These are phyloP conservation scores for Bombus superbus DNA, from an alignment of 1,140 invertebrate species.

Conservation along the genomic window DNA sequence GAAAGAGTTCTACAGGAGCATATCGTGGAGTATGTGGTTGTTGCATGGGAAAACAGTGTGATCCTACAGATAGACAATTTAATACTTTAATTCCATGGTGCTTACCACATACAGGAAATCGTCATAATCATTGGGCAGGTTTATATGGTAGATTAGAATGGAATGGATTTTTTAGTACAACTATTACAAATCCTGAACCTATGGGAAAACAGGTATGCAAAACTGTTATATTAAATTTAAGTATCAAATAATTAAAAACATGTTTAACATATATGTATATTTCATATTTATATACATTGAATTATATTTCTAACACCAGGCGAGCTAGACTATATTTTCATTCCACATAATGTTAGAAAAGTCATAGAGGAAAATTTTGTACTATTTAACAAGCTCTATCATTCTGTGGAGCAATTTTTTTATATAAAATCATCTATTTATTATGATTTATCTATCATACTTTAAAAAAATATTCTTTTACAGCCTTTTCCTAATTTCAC, in stretches of 20 bases:
- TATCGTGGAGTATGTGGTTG: conserved; percentile 92
- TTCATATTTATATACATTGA: too few relatives aligned
- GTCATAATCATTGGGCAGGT: conserved; percentile 93
- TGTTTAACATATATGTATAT: not conserved
- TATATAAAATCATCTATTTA: too few relatives aligned
- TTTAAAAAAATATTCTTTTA: too few relatives aligned
- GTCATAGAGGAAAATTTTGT: too few relatives aligned
- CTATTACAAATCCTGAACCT: conserved; percentile 94
- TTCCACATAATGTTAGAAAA: too few relatives aligned
- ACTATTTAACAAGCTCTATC: not conserved
- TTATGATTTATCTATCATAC: too few relatives aligned
- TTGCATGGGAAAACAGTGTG: conserved; percentile 86
- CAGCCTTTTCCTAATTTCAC: too few relatives aligned
- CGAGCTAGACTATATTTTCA: too few relatives aligned
- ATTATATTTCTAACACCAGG: too few relatives aligned
- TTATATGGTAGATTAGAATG: conserved; percentile 90
- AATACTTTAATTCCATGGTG: conserved; percentile 96
- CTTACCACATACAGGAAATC: conserved; percentile 93
- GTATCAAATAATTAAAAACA: not conserved
- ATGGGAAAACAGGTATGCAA: conserved; percentile 93
- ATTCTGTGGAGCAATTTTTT: too few relatives aligned
- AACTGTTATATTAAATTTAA: not conserved
- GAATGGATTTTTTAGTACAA: conserved; percentile 94
- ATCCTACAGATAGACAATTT: conserved; percentile 89
- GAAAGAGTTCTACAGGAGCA: conserved; percentile 83